Percentiles rank a stretch among this genome's conserved stretches.
Conservation (phyloP, 2,888 invertebrate species). For the Drepana falcataria region DNA sequence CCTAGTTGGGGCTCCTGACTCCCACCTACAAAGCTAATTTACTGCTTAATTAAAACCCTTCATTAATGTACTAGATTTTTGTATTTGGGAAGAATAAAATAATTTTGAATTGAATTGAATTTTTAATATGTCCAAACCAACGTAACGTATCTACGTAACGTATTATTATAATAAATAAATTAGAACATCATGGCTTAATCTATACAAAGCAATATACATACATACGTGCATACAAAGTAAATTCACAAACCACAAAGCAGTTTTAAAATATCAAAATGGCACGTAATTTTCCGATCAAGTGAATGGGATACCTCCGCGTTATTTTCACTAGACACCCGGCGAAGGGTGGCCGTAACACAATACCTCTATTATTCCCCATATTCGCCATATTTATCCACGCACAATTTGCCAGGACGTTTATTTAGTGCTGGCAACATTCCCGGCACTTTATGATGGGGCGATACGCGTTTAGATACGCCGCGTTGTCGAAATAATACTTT, state of each 20-base stretch:
- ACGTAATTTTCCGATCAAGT: constrained; percentile 33
- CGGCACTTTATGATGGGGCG: constrained; percentile 28
- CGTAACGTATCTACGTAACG: no score
- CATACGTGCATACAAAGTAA: background rate
- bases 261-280: constrained; percentile 18
- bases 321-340: constrained; percentile 30
- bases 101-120: no score
- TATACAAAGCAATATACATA: no score
- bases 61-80: no score
- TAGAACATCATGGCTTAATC: no score
- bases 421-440: constrained; percentile 65
- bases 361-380: constrained; percentile 67
- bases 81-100: no score
- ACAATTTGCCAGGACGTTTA: constrained; percentile 73
- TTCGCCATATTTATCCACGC: constrained; percentile 71
- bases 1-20: no score
- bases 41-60: no score
- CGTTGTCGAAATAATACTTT: constrained; percentile 44
- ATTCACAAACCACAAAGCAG: constrained; percentile 7
- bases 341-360: constrained; percentile 55
- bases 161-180: no score
- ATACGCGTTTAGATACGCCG: constrained; percentile 14
- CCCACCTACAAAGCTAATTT: no score
- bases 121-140: no score
- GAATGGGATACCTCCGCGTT: constrained; percentile 21